phyloP scores from a whole-genome alignment of 2,888 invertebrate species.

The Gymnocheta viridis region DNA sequence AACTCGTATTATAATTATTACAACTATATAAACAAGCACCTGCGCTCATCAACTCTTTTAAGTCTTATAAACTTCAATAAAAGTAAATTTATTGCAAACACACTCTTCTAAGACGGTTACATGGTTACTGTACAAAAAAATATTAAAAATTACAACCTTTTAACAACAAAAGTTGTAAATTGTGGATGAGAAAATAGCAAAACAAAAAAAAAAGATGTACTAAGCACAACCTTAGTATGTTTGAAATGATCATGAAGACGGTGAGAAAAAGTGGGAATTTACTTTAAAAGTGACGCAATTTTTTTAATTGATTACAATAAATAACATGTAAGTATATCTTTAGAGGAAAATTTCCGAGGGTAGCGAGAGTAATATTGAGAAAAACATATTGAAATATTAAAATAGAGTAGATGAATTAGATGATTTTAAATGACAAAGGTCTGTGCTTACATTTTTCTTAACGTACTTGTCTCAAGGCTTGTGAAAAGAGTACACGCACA shows the following conservation, averaged over 20 bases:
- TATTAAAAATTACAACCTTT: constrained; percentile 42
- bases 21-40: constrained; percentile 35
- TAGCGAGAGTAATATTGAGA: not conserved
- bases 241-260: constrained; percentile 31
- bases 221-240: constrained; percentile 28
- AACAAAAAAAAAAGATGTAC: not conserved
- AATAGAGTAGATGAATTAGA: too few species aligned
- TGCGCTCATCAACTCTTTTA: not conserved
- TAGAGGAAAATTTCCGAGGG: not conserved
- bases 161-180: constrained; percentile 44
- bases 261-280: constrained; percentile 61
- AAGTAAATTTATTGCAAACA: constrained; percentile 48
- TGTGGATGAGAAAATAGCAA: constrained; percentile 52
- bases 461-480: too few species aligned
- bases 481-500: too few species aligned
- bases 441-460: too few species aligned
- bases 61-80: constrained; percentile 35
- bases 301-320: constrained; percentile 71
- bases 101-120: constrained; percentile 18
- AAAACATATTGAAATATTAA: not conserved
- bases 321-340: constrained; percentile 19
- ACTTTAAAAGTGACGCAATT: constrained; percentile 73
- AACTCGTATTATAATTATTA: constrained; percentile 21
- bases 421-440: too few species aligned
- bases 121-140: constrained; percentile 36